Evolutionary conservation across 2,888 invertebrate species (phyloP).

Genomic region (Parthenolecanium corni): DNA sequence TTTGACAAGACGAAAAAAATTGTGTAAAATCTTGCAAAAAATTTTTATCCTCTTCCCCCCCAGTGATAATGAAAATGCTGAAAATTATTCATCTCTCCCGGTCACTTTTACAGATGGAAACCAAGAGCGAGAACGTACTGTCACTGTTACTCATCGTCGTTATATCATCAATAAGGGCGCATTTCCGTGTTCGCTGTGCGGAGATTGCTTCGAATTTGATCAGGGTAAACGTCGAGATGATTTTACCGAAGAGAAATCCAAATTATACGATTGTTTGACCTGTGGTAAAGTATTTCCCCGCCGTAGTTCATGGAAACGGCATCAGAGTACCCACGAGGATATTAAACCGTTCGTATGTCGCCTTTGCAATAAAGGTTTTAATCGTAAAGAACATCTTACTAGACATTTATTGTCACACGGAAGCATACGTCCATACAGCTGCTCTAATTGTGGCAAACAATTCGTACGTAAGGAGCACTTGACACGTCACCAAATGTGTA

Average conservation of each 20-base stretch:
- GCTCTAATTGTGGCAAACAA: conserved; percentile 34
- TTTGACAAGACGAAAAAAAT: too few relatives aligned
- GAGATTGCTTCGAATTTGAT: conserved; percentile 34
- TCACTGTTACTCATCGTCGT: conserved; percentile 34
- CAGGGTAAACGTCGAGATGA: conserved; percentile 33
- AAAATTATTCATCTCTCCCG: too few relatives aligned
- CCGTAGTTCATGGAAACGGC: conserved; percentile 35
- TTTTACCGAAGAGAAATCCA: conserved; percentile 31
- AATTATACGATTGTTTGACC: conserved; percentile 33
- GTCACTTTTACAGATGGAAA: conserved; percentile 12
- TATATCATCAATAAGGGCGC: conserved; percentile 36
- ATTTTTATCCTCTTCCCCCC: too few relatives aligned
- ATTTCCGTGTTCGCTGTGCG: conserved; percentile 36
- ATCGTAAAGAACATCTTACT: conserved; percentile 35
- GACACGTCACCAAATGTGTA: conserved; percentile 34
- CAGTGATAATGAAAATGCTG: too few relatives aligned
- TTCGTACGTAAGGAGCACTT: conserved; percentile 36
- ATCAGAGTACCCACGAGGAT: conserved; percentile 35
- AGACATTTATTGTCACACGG: conserved; percentile 35
- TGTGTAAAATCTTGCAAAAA: too few relatives aligned
- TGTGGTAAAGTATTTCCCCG: conserved; percentile 35
- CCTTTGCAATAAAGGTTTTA: conserved; percentile 35
- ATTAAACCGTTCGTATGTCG: conserved; percentile 35
- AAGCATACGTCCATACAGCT: conserved; percentile 33
- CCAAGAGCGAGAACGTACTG: conserved; percentile 10